Evolutionary conservation across 2,797 vertebrate species (phyloP).

Genomic region (Liasis olivaceus): DNA sequence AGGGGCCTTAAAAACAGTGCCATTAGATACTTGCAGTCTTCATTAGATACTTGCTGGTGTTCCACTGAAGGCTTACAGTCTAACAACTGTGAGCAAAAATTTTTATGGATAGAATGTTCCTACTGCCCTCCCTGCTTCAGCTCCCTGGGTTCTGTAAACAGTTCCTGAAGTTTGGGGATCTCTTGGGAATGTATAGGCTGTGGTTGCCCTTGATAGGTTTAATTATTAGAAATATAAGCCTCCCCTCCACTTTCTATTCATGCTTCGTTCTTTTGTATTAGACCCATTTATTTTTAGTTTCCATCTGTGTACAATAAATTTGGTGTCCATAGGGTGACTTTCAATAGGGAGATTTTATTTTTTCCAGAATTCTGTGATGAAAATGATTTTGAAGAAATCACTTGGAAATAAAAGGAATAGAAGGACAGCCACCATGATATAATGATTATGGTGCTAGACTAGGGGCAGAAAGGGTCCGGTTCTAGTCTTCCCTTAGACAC

Average conservation of each 20-base stretch:
- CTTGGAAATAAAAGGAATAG: neutral
- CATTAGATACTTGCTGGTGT: neutral
- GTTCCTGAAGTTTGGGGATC: neutral
- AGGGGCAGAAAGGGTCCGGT: neutral
- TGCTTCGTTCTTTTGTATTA: neutral
- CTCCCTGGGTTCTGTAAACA: neutral
- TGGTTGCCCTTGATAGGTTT: neutral
- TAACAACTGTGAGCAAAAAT: neutral
- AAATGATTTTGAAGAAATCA: neutral
- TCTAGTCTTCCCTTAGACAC: neutral
- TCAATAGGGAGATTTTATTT: neutral
- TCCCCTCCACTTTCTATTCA: neutral
- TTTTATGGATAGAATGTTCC: neutral
- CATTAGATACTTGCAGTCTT: neutral
- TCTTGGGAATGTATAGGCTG: neutral
- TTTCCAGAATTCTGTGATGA: neutral
- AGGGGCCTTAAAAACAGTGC: neutral
- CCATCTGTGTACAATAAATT: neutral
- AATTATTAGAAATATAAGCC: neutral
- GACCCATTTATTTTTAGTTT: neutral
- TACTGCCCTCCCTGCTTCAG: neutral
- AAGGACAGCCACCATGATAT: neutral
- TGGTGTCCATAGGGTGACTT: neutral
- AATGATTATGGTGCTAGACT: neutral
- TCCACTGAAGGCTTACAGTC: neutral